Base-by-base conservation (phyloP, 2,797 vertebrate species). In the Melanotaenia parkinsoni region DNA sequence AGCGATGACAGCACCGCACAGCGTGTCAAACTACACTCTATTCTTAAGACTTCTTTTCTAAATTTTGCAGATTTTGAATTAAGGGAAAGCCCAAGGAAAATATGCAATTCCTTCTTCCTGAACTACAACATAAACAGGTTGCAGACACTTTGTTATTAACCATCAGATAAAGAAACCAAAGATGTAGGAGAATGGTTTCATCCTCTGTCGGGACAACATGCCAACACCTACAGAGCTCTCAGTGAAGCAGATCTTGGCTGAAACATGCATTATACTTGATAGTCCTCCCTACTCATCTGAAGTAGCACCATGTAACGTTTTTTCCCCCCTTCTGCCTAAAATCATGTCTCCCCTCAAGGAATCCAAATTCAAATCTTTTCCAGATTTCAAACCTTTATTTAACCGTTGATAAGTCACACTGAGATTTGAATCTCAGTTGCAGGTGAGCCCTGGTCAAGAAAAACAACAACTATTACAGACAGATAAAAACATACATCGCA, bases 11-110 rank as follows among this genome's bases (percentile, higher is more conserved):
- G 26, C 0, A 37, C 72, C 9, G 20, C 43, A 63, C 38, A 20
- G 26, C n/a, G 30, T n/a, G 67, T 74, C 28, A 63, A 69, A 65
- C 35, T 63, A 12, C 58, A 70, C 26, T 54, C 59, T 70, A 24
- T 53, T 67, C 45, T 58, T 32, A 61, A 72, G 5, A 18, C 11
- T 14, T 28, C 2, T 28, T 28, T 30, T 14, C 54, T 30, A 7
- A 30, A 57, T 30, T 57, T 18, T 9, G 13, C 54, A 32, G 54
- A 30, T 20, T 57, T 16, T 18, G 7, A 32, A 53, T 5, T 26
- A 26, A 32, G 14, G 16, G 16, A 30, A 28, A 10, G 28, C 28
- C 54, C 54, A 10, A 8, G 13, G 26, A 30, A 30, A 28, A 56
- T 24, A 53, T 53, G 4, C 7, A 8, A 28, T 56, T 56, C 51